phyloP scores from a whole-genome alignment of 2,888 invertebrate species.

The Heliconius sara region DNA sequence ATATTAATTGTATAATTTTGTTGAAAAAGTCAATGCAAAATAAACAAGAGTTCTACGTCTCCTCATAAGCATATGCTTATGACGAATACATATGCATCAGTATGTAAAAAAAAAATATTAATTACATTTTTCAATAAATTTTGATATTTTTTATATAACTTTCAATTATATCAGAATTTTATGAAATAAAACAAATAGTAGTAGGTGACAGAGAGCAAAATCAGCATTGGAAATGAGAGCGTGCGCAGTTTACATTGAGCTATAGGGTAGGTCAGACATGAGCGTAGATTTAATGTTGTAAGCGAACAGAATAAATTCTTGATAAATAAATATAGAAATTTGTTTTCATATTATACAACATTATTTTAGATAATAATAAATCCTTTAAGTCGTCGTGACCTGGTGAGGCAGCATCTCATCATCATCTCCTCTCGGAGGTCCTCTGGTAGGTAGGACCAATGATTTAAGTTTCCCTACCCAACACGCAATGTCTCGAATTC shows the following conservation, averaged over 20 bases:
- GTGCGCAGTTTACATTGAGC: slow-evolving; percentile 68
- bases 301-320: slow-evolving; percentile 1
- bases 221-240: slow-evolving; percentile 78
- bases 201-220: slow-evolving; percentile 52
- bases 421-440: too few relatives aligned
- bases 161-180: not conserved
- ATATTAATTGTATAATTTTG: not conserved
- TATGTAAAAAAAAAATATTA: not conserved
- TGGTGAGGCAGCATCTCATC: not conserved
- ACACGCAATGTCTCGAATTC: too few relatives aligned
- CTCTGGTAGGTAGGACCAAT: too few relatives aligned
- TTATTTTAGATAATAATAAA: not conserved
- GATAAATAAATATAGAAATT: not conserved
- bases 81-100: too few relatives aligned
- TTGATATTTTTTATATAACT: too few relatives aligned
- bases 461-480: too few relatives aligned
- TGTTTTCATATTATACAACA: not conserved
- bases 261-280: slow-evolving; percentile 80
- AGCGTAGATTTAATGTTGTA: slow-evolving; percentile 60
- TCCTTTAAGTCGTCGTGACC: not conserved
- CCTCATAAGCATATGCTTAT: too few relatives aligned
- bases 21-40: not conserved
- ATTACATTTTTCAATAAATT: not conserved
- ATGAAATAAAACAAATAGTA: not conserved
- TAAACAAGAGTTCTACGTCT: not conserved